Evolutionary conservation across 2,113 vertebrate genomes (phyloP).

Genomic region (Noturus placidus): DNA sequence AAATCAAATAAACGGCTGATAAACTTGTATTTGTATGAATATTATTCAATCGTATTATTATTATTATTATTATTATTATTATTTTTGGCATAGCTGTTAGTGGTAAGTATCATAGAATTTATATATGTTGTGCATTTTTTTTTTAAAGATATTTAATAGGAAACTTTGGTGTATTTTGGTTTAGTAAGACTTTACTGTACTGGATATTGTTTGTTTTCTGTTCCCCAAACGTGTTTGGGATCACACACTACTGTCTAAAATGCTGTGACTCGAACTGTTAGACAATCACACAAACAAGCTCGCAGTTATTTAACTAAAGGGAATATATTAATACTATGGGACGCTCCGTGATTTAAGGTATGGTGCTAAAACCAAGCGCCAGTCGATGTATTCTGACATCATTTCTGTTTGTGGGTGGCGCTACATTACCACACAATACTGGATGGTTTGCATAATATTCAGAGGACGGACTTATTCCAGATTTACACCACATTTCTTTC

Average conservation of each 20-base stretch:
- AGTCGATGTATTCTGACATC: constrained; percentile 12
- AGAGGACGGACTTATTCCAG: not conserved
- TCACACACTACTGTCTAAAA: not conserved
- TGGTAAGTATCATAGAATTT: not conserved
- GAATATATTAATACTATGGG: not conserved
- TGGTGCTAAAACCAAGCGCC: constrained; percentile 4
- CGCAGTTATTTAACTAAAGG: not conserved
- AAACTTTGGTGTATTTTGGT: constrained; percentile 2
- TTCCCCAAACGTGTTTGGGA: not conserved
- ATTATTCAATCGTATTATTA: too few relatives aligned
- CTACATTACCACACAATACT: not conserved
- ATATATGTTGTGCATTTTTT: not conserved
- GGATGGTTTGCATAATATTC: constrained; percentile 17
- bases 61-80: not conserved
- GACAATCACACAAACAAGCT: constrained; percentile 20
- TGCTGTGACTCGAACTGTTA: not conserved
- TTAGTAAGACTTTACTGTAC: not conserved
- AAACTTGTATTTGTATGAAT: not conserved
- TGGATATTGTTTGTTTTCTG: not conserved
- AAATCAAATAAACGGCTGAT: not conserved
- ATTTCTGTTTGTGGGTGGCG: not conserved
- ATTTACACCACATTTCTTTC: not conserved
- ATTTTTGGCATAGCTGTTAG: not conserved
- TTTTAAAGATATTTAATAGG: not conserved
- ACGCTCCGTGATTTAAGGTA: not conserved